Percentiles rank a stretch among this genome's conserved stretches.
Conservation (phyloP, 2,113 vertebrate genomes). For the Sorex fumeus region DNA sequence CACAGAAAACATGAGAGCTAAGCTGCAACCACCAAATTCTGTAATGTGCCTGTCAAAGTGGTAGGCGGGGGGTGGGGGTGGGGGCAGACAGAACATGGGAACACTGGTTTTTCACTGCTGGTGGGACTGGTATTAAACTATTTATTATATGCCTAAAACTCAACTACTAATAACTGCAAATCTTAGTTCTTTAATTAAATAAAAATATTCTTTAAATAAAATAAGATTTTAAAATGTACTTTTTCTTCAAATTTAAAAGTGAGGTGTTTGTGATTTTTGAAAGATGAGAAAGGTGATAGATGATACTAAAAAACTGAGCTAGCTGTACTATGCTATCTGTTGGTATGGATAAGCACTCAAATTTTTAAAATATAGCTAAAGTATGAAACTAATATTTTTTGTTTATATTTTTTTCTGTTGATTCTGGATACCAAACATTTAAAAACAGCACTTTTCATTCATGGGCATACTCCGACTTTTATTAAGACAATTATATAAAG, state of each 20-base stretch:
- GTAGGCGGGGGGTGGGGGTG: too few relatives aligned
- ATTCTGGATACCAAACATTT: slow-evolving; percentile 54
- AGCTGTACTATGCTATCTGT: background rate
- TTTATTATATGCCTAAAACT: too few relatives aligned
- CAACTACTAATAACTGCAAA: too few relatives aligned
- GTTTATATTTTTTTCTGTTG: slow-evolving; percentile 60
- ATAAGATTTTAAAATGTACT: background rate
- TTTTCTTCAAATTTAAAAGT: slow-evolving; percentile 64
- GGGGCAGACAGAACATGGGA: too few relatives aligned
- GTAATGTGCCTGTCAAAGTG: too few relatives aligned
- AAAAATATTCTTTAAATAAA: too few relatives aligned
- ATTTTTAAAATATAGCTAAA: background rate
- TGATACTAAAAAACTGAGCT: slow-evolving; percentile 10
- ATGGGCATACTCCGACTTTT: slow-evolving; percentile 22
- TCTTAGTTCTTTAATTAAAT: too few relatives aligned
- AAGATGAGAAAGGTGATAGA: slow-evolving; percentile 38
- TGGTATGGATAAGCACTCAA: slow-evolving; percentile 14
- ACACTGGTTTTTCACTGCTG: too few relatives aligned
- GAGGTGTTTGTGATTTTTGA: slow-evolving; percentile 60
- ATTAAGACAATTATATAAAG: slow-evolving; percentile 40
- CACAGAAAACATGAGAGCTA: too few relatives aligned
- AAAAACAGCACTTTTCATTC: slow-evolving; percentile 56
- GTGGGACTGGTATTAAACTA: too few relatives aligned
- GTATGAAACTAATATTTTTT: slow-evolving; percentile 49
- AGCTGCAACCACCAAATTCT: too few relatives aligned